Base-by-base conservation (phyloP, 1,140 invertebrate genomes). In the Orchestia grillus region DNA sequence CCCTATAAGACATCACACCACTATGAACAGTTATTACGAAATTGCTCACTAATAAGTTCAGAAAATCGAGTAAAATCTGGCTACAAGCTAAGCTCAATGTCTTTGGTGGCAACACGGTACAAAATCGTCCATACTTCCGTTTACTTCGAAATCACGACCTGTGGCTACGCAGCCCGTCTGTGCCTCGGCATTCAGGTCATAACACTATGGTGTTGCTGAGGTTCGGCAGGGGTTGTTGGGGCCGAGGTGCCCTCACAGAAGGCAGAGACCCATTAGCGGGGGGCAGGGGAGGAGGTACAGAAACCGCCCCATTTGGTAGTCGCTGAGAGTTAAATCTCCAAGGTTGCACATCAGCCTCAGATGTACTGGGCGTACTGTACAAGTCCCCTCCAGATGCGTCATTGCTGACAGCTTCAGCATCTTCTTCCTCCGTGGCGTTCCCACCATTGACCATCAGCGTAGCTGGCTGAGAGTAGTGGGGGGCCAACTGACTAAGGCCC, bases 241-340 rank as follows among this genome's bases (percentile, higher is more conserved):
- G 92, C 36, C 92, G 92, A 45, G 92, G 92, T 4, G 92, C 92
- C 92, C 92, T 94, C 92, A 94, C 43, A 47, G 92, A 44, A 19
- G 43, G 92, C 44, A 94, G 44, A 23, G 92, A 94, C 43, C 92
- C 92, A 47, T 94, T 94, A 15, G 92, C 92, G 0, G 92, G 92
- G 19, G 92, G 92, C 92, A 94, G 44, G 11, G 92, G 92, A 15
- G 92, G 92, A 44, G 92, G 92, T 40, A 94, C 92, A n/a, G 92
- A 94, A 0, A 94, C 44, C 23, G 92, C 92, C 36, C 92, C 92
- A 94, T 94, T 94, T 0, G 92, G 92, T 44, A 40, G 92, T 28
- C 92, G 92, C 44, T 94, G 92, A 45, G 92, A 40, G 36, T n/a
- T n/a, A 47, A 94, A 94, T 94, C 92, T 94, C 92, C 92, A 94